phyloP scores from a whole-genome alignment of 1,140 invertebrate species.

The Macrobrachium rosenbergii region DNA sequence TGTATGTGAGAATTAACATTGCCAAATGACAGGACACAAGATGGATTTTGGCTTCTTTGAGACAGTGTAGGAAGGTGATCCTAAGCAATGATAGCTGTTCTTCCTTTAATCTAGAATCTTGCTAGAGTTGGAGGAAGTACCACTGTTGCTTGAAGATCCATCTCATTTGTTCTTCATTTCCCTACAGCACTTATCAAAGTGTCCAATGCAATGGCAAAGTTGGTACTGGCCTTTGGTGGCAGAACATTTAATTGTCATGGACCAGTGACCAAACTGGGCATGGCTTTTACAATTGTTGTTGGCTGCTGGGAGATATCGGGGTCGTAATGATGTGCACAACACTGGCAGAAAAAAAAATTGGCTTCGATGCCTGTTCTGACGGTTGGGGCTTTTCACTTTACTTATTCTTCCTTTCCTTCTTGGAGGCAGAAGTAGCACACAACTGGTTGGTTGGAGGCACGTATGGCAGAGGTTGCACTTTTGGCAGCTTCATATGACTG shows the following conservation, averaged over 20 bases:
- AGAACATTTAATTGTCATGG: neutral
- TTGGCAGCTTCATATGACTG: neutral
- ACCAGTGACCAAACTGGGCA: neutral
- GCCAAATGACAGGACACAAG: neutral
- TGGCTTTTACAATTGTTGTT: neutral
- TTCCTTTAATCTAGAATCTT: too few species aligned
- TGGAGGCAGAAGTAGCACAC: neutral
- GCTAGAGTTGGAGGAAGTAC: neutral
- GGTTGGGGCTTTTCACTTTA: neutral
- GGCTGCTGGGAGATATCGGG: neutral
- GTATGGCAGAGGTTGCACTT: neutral
- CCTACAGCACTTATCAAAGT: conserved; percentile 1
- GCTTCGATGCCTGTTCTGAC: neutral
- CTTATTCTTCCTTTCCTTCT: neutral
- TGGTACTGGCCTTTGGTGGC: neutral
- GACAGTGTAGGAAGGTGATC: neutral
- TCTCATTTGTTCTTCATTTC: neutral
- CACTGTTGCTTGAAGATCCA: neutral
- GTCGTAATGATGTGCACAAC: neutral
- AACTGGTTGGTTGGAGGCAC: neutral
- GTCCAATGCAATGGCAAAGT: neutral
- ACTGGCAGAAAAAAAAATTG: neutral
- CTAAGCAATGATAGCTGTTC: neutral
- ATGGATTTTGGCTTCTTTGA: neutral
- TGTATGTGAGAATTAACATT: neutral